phyloP scores from a whole-genome alignment of 2,888 invertebrate genomes.

The Anaspis maculata region DNA sequence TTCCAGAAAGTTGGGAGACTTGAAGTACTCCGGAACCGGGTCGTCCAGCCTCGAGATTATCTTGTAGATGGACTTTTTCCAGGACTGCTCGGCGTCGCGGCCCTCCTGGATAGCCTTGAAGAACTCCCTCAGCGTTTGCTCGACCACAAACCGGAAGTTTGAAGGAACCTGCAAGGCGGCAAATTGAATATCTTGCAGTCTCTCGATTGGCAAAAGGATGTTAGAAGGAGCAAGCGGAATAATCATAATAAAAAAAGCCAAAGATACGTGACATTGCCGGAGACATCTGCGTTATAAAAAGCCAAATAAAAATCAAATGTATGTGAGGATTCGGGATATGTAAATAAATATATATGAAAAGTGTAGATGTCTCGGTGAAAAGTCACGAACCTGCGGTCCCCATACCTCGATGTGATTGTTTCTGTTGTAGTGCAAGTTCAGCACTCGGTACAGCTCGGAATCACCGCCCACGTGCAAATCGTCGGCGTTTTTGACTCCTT shows the following conservation, averaged over 20 bases:
- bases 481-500: conserved; percentile 87
- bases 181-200: background rate
- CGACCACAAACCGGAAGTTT: conserved; percentile 94
- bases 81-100: conserved; percentile 97
- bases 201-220: background rate
- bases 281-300: conserved; percentile 18
- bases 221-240: background rate
- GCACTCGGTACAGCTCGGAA: conserved; percentile 94
- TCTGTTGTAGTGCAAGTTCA: conserved; percentile 98
- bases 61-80: conserved; percentile 99
- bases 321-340: background rate
- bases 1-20: conserved; percentile 98
- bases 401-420: conserved; percentile 93
- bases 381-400: conserved; percentile 57
- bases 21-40: conserved; percentile 98
- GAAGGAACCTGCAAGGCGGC: conserved; percentile 74
- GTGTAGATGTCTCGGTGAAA: conserved; percentile 2
- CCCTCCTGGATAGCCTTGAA: conserved; percentile 96
- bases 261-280: conserved; percentile 22
- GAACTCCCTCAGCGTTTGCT: conserved; percentile 97
- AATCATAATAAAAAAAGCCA: conserved; percentile 2
- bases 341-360: background rate
- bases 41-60: conserved; percentile 98
- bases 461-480: conserved; percentile 91
- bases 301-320: conserved; percentile 6